Base-by-base conservation (phyloP, 2,113 vertebrate species). In the Apodemus sylvaticus region DNA sequence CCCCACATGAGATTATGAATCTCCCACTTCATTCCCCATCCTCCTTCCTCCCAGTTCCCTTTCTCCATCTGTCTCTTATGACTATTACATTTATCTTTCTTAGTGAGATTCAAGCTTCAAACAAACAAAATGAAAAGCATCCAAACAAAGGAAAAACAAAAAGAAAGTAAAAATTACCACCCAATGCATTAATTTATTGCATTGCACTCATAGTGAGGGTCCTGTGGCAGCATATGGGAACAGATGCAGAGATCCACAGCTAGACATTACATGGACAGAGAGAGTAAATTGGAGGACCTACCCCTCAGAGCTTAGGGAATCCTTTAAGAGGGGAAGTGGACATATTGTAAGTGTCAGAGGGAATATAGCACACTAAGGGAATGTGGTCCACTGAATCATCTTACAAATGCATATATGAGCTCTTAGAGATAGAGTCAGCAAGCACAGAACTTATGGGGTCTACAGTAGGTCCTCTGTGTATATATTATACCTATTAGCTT, bases 21-120 rank as follows among this genome's bases (percentile, higher is more conserved):
- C 5, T 13, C 4, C 4, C 1, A 34, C 14, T 68, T 1, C 1
- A 4, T 3, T 68, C 31, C 31, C 11, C 4, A 68, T 68, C 29
- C 12, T 26, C 31, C 66, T 68, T 12, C 31, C 66, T 68, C 31
- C 13, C 12, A 34, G 31, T 34, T 14, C 12, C 13, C 31, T 31
- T 7, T 31, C 12, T 14, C 66, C 3, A 14, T 68, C 31, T 68
- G 12, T 31, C 13, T 68, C 11, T 31, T 66, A 31, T 4, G 29
- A 34, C 12, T 31, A 66, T 31, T 34, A 4, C 31, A 34, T 34
- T 66, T 26, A 29, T 26, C 29, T 13, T 66, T 66, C 29, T 66
- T 31, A 13, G 29, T 31, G 12, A 66, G 29, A 66, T 31, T 34
- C 64, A 66, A 34, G 12, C 64, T 66, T 66, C 29, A 45, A 76